A percentile compares a stretch with the other conserved stretches of the same genome.
Evolutionary conservation across 2,888 invertebrate species (phyloP).

Genomic region (Trissoscelio sp.): DNA sequence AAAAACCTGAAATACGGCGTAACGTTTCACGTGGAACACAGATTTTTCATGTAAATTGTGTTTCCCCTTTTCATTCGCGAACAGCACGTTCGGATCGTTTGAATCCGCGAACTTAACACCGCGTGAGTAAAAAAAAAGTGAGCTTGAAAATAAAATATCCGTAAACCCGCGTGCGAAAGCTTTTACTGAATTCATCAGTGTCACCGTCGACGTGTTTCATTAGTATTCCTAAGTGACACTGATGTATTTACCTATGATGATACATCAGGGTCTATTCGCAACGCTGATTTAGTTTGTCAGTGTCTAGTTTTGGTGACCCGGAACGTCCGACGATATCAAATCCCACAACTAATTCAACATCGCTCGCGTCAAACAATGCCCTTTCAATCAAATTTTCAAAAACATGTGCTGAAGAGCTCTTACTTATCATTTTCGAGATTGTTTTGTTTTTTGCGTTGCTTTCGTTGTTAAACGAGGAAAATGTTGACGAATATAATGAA

Average conservation of each 20-base stretch:
- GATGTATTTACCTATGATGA: constrained; percentile 61
- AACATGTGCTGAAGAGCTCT: background rate
- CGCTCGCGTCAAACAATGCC: background rate
- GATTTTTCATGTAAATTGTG: constrained; percentile 20
- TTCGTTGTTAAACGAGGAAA: background rate
- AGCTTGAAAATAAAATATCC: constrained; percentile 6
- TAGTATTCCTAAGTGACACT: constrained; percentile 58
- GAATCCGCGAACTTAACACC: background rate
- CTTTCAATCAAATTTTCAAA: constrained; percentile 24
- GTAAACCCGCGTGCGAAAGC: constrained; percentile 15
- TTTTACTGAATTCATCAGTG: constrained; percentile 58
- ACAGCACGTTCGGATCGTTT: background rate
- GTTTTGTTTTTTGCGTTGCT: no score
- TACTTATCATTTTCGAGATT: no score
- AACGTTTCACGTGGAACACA: constrained; percentile 1
- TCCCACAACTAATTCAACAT: constrained; percentile 24
- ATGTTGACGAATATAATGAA: background rate
- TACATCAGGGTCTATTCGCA: constrained; percentile 45
- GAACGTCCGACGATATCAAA: constrained; percentile 10
- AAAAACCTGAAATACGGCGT: background rate
- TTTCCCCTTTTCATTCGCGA: background rate
- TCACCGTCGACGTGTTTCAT: constrained; percentile 40
- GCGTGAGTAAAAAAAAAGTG: background rate
- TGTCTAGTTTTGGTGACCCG: constrained; percentile 45
- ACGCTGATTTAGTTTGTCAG: constrained; percentile 56